Evolutionary conservation across 2,888 invertebrate genomes (phyloP).

Genomic region (Hofmannophila pseudospretella): DNA sequence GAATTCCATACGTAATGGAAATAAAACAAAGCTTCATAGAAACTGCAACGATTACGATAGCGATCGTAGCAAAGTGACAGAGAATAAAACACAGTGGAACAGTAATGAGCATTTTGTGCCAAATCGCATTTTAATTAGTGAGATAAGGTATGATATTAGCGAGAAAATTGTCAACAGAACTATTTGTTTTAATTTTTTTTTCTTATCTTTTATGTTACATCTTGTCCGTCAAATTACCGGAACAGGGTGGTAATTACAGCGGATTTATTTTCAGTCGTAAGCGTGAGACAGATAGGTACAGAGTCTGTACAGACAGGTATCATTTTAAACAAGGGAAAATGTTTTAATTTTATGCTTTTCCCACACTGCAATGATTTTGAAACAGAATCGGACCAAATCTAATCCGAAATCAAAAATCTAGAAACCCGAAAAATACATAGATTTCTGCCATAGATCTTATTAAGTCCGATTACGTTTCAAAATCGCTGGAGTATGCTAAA

Average conservation of each 20-base stretch:
- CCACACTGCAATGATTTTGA: too few species aligned
- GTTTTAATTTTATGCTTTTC: too few species aligned
- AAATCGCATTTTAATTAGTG: slow-evolving; percentile 74
- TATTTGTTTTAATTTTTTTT: slow-evolving; percentile 66
- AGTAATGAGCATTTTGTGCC: slow-evolving; percentile 47
- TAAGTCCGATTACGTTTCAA: too few species aligned
- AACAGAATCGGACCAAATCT: too few species aligned
- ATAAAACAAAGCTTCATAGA: slow-evolving; percentile 25
- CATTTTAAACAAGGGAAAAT: too few species aligned
- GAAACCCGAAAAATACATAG: too few species aligned
- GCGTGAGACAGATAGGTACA: too few species aligned
- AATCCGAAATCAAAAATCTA: too few species aligned
- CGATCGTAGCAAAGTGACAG: slow-evolving; percentile 55
- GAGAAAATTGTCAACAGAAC: slow-evolving; percentile 61
- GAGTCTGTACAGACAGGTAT: too few species aligned
- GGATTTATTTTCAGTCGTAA: background rate
- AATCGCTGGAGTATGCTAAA: too few species aligned
- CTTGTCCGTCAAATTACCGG: slow-evolving; percentile 61
- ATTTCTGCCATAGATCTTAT: too few species aligned
- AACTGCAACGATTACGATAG: slow-evolving; percentile 47
- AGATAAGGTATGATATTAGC: slow-evolving; percentile 68
- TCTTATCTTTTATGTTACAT: slow-evolving; percentile 64
- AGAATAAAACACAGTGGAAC: slow-evolving; percentile 34
- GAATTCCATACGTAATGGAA: background rate
- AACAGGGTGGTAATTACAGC: slow-evolving; percentile 28